A percentile compares a stretch with the other conserved stretches of the same genome.
Conservation (phyloP, 2,797 vertebrate genomes). For the Peromyscus attwateri region DNA sequence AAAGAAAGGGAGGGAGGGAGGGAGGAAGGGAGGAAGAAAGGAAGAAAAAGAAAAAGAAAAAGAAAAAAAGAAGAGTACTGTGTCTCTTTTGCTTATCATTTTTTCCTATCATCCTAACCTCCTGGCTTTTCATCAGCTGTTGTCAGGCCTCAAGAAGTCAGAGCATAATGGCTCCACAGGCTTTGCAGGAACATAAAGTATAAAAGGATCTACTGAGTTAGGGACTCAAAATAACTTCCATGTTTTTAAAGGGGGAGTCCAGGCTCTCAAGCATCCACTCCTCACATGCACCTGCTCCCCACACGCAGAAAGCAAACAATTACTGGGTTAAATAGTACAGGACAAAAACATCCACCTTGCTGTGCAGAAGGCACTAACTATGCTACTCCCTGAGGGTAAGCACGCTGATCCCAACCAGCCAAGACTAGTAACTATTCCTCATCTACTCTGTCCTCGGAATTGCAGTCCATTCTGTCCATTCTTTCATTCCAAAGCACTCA, state of each 20-base stretch:
- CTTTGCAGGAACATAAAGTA: background rate
- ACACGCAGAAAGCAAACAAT: background rate
- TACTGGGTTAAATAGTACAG: background rate
- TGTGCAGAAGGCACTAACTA: background rate
- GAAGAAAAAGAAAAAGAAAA: too few relatives aligned
- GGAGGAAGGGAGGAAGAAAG: too few relatives aligned
- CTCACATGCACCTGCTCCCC: background rate
- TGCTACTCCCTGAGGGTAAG: background rate
- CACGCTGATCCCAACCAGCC: background rate
- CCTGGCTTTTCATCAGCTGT: background rate
- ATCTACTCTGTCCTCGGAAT: background rate
- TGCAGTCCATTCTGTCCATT: conserved; percentile 2
- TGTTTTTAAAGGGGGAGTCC: background rate
- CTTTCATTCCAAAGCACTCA: conserved; percentile 36
- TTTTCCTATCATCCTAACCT: background rate
- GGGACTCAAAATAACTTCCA: background rate
- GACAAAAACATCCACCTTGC: background rate
- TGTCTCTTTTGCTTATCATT: background rate
- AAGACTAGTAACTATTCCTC: conserved; percentile 5
- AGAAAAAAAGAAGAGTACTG: background rate
- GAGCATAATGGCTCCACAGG: background rate
- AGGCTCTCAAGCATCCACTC: background rate
- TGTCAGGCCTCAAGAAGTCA: background rate
- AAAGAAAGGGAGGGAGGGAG: too few relatives aligned
- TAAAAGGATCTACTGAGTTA: background rate